Base-by-base conservation (phyloP, 2,888 invertebrate species). In the Myopa testacea region DNA sequence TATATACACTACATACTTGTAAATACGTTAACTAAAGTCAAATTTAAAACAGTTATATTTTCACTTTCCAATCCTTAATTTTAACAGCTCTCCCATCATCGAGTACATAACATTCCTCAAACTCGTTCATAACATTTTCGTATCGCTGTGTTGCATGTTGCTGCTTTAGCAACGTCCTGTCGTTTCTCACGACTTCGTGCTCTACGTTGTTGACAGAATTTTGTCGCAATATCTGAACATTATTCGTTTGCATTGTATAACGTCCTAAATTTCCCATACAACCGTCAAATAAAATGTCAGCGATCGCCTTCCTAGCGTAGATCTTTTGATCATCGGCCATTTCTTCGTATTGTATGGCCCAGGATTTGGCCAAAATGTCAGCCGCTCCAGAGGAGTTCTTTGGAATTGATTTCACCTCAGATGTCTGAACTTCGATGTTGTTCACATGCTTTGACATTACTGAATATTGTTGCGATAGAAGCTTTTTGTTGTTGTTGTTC, bases 301-400 rank as follows among this genome's bases (percentile, higher is more conserved):
- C 85, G 12, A 87, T 87, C 16, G 87, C 87, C 75, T 87, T 87
- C 8, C 87, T 81, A 0, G 87, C 87, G 26, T 86, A 82, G 50
- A 87, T 83, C 6, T 85, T 84, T 70, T 87, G 87, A 55, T 85
- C 84, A 16, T 82, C 81, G 0, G 83, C 78, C 82, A 87, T 83
- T 75, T 87, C 87, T 37, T 86, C 87, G 52, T 87, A 87, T 76
- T 87, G 87, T 62, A 87, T 82, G 26, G 87, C 87, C 87, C 87
- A 87, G 6, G 86, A 86, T 79, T 84, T 86, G 16, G 87, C 87
- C 65, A 87, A 80, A 34, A 84, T 85, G 77, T 86, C 85, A 4
- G 86, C 82, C 40, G 84, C 80, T 65, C 84, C 85, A 34, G 45
- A 40, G 52, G 74, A 38, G 4, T n/a, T 34, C 37, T 71, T 71